Evolutionary conservation across 2,113 vertebrate species (phyloP), one percentile per base, ranked within the genome.

Genomic region (Perca fluviatilis): DNA sequence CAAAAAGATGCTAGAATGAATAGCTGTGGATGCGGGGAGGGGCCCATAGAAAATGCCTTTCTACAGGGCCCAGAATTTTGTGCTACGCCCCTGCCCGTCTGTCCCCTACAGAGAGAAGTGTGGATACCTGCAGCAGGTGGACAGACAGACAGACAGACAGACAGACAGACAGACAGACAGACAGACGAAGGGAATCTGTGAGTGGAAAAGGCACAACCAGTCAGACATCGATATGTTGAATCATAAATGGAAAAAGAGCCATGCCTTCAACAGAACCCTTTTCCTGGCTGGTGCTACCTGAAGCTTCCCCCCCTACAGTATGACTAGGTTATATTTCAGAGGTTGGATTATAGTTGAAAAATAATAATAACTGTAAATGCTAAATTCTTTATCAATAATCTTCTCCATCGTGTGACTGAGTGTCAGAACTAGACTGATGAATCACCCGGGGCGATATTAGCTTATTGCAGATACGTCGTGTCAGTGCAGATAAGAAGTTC

Each of bases 71-170:
- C 27, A 27, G 27, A 27, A 27, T 27, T 27, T 27, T 27, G 27
- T 27, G 27, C 27, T 27, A 27, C 27, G 27, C 27, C 27, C 27
- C 27, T 27, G 27, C 74, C 74, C 64, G 74, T 47, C 80, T 85
- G 82, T 79, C 84, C 77, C 2, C 1, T 6, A 16, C 43, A 50
- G 21, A 23, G 13, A 43, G 18, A 46, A 68, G 84, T 4, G 50
- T 65, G 13, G 5, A 67, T 57, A 82, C 62, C 65, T 79, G 74
- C 53, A 61, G 51, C 68, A 83, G 79, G 33, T 82, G 66, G 60
- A 68, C 18, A 10, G 12, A 69, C 63, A 61, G 40, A 8, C 36
- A 36, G 36, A 36, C 6, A 36, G 36, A 7, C 36, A 36, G 36
- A 40, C 40, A 40, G 40, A 40, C 40, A 56, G 21, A n/a, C 54